Conservation (phyloP, 2,113 vertebrate genomes). For the Xiphorhynchus elegans region DNA sequence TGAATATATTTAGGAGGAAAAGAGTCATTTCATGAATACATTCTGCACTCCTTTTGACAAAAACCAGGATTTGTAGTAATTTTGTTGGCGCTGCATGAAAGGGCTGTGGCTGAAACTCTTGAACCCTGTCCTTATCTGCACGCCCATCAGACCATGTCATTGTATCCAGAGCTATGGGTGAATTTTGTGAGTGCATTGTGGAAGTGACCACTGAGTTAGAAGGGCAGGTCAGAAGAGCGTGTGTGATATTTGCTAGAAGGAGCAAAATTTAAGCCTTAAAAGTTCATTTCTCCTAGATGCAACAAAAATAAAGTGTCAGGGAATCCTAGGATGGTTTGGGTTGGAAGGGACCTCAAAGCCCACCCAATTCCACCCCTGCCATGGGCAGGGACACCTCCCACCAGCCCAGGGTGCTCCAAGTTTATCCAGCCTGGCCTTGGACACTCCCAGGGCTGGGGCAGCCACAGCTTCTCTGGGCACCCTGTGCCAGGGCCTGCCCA, state of each 20-base stretch:
- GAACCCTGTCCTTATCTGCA: not conserved
- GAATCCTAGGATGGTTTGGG: not conserved
- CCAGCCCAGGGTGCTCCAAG: rapidly evolving
- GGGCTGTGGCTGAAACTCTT: not conserved
- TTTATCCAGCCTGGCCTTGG: rapidly evolving
- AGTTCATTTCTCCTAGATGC: not conserved
- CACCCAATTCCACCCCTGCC: not conserved
- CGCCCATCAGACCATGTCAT: not conserved
- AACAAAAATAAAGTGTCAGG: not conserved
- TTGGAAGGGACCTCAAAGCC: not conserved
- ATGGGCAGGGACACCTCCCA: not conserved
- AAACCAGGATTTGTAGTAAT: not conserved
- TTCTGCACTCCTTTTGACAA: slow-evolving; percentile 12
- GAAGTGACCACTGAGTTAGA: not conserved
- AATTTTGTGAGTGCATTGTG: not conserved
- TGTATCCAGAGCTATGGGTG: not conserved
- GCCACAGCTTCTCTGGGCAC: not conserved
- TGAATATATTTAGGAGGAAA: slow-evolving; percentile 43
- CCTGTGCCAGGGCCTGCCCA: not conserved
- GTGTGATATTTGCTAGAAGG: not conserved
- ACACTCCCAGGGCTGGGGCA: not conserved
- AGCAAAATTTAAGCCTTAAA: not conserved
- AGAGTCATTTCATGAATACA: not conserved
- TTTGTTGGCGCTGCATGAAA: slow-evolving; percentile 29
- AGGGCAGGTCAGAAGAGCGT: not conserved